Evolutionary conservation across 1,140 invertebrate species (phyloP), one percentile per base, ranked within the genome.

Genomic region (Pseudoatta argentina): DNA sequence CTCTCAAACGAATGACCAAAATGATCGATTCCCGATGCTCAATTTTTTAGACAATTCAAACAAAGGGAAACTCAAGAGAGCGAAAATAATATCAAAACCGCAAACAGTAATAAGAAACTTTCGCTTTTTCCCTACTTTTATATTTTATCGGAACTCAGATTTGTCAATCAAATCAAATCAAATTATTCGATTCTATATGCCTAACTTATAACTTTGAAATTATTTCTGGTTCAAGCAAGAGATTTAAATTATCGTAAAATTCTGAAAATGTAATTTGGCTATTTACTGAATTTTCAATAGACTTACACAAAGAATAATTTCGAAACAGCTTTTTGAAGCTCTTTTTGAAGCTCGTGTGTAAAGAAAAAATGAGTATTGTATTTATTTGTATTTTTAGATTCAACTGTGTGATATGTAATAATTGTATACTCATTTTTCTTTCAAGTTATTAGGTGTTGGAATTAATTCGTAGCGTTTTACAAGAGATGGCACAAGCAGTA

Each of bases 21-120:
- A n/a, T 30, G 18, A 66, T 66, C 18, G 30, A 57, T 21, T 57
- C n/a, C 8, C 55, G 18, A 64, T 61, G 24, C 4, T 61, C 14
- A 8, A 34, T 66, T 39, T 3, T 66, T 66, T 18, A 8, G 3
- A 39, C 0, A 66, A 3, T 39, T 57, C 10, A n/a, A 66, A 21
- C 18, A 66, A 66, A 39, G 10, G 1, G 1, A 66, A 30, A 39
- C 64, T 66, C 18, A 1, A 64, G 27, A 6, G 2, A 64, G 7
- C 16, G 6, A 64, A 30, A 64, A 8, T 64, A 34, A 63, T 18
- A 64, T 63, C 61, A 30, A 64, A 66, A 39, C 18, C 24, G 0
- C n/a, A 67, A 67, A 44, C n/a, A 67, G 18, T 3, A 67, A 67
- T 66, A 66, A 34, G 6, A 64, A 64, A 7, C 64, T 66, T 66